These are phyloP conservation scores for Hydroisotoma schaefferi DNA, from an alignment of 2,888 invertebrate genomes.

Conservation along the genomic window DNA sequence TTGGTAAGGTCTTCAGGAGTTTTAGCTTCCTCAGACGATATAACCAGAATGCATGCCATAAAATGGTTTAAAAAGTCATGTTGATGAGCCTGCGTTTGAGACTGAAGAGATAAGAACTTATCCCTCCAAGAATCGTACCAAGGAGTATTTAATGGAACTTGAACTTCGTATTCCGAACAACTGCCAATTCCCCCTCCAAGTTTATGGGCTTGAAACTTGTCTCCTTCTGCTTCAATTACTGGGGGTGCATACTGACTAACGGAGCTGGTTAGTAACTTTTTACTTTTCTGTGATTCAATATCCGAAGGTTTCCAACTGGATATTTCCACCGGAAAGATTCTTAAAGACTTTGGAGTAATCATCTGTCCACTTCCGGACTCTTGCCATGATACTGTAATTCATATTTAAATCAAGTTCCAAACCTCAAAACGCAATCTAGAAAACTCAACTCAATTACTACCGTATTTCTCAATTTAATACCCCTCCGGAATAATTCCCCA, in stretches of 20 bases:
- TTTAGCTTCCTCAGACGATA: conserved; percentile 39
- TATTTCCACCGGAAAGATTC: conserved; percentile 40
- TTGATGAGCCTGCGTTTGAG: conserved; percentile 74
- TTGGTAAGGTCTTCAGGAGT: conserved; percentile 60
- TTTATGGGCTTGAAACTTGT: conserved; percentile 6
- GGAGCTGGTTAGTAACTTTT: conserved; percentile 29
- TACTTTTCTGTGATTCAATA: conserved; percentile 32
- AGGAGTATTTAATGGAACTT: conserved; percentile 72
- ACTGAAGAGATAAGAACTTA: conserved; percentile 70
- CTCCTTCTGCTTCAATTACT: background rate
- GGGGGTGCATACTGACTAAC: conserved; percentile 18
- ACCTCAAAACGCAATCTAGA: too few species aligned
- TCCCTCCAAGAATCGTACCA: conserved; percentile 97
- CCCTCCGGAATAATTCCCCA: too few species aligned
- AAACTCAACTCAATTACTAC: too few species aligned
- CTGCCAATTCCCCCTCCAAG: conserved; percentile 9
- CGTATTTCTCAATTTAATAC: too few species aligned
- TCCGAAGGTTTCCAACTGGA: conserved; percentile 49
- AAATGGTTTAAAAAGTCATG: conserved; percentile 94
- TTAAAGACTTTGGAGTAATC: conserved; percentile 30
- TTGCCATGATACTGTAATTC: conserved; percentile 53
- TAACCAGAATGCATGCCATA: conserved; percentile 70
- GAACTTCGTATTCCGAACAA: conserved; percentile 57
- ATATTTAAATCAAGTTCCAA: too few species aligned
- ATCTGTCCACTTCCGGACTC: conserved; percentile 52